Conservation (phyloP, 2,797 vertebrate species). For the Pseudomugil tenellus region DNA sequence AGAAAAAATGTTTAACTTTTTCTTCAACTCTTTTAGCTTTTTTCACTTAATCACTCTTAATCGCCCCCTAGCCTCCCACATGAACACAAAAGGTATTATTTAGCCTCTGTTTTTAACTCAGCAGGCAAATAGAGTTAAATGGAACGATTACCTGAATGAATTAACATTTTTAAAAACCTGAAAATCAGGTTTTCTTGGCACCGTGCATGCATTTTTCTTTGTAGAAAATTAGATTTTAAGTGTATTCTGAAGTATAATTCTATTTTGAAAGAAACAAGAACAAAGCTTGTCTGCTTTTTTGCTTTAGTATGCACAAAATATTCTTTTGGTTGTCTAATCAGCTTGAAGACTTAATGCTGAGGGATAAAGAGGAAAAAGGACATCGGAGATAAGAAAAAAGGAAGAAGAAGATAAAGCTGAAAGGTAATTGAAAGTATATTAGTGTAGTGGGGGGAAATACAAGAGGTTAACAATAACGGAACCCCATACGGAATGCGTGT, state of each 20-base stretch:
- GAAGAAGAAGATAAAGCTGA: conserved; percentile 5
- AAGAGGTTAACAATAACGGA: neutral
- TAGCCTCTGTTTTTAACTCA: neutral
- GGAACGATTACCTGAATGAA: neutral
- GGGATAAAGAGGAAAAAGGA: conserved; percentile 2
- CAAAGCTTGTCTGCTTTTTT: neutral
- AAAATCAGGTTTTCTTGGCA: neutral
- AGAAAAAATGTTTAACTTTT: neutral
- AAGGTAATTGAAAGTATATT: conserved; percentile 9
- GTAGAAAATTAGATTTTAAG: neutral
- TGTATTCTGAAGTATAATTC: neutral
- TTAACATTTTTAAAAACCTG: neutral
- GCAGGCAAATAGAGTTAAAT: neutral
- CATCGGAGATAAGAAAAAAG: conserved; percentile 10
- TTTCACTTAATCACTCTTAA: neutral
- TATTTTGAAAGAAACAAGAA: neutral
- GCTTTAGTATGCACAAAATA: neutral
- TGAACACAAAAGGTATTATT: neutral
- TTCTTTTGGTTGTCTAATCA: neutral
- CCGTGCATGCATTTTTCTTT: neutral
- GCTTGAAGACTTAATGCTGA: conserved; percentile 12
- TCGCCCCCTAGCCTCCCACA: neutral
- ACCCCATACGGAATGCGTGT: conserved; percentile 2
- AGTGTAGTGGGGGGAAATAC: neutral
- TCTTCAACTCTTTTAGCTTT: neutral